phyloP scores from a whole-genome alignment of 1,140 invertebrate species.

The Camponotus floridanus region DNA sequence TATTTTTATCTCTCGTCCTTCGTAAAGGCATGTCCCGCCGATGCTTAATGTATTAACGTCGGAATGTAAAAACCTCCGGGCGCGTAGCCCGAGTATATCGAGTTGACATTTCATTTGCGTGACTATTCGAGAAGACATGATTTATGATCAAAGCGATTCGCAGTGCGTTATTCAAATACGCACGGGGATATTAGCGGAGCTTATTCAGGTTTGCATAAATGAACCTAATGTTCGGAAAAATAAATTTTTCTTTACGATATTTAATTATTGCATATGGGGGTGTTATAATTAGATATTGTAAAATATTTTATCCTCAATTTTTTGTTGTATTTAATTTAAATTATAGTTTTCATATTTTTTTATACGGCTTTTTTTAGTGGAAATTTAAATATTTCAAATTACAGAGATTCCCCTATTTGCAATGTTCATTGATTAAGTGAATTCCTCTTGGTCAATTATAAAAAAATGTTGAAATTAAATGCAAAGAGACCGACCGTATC shows the following conservation, averaged over 20 bases:
- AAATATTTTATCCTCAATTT: not conserved
- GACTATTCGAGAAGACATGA: slow-evolving; percentile 44
- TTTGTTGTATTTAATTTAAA: not conserved
- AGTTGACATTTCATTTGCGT: slow-evolving; percentile 54
- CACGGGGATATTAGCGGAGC: not conserved
- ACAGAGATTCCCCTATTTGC: not conserved
- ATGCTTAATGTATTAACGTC: slow-evolving; percentile 48
- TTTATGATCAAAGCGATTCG: slow-evolving; percentile 33
- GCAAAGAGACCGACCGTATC: not conserved
- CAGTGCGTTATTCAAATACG: slow-evolving; percentile 4
- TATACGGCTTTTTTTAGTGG: no score
- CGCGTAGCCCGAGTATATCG: not conserved
- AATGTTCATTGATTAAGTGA: not conserved
- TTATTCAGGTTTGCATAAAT: not conserved
- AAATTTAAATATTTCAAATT: not conserved
- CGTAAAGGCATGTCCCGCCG: slow-evolving; percentile 26
- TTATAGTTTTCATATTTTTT: not conserved
- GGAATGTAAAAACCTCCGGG: slow-evolving; percentile 9
- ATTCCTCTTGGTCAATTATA: not conserved
- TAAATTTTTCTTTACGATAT: not conserved
- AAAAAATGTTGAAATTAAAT: slow-evolving; percentile 6
- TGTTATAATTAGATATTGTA: not conserved
- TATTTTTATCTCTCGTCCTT: slow-evolving; percentile 55
- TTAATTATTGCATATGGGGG: not conserved
- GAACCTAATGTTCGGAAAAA: not conserved